A percentile compares a stretch with the other conserved stretches of the same genome.
Conservation (phyloP, 2,113 vertebrate species). For the Spermophilus dauricus region DNA sequence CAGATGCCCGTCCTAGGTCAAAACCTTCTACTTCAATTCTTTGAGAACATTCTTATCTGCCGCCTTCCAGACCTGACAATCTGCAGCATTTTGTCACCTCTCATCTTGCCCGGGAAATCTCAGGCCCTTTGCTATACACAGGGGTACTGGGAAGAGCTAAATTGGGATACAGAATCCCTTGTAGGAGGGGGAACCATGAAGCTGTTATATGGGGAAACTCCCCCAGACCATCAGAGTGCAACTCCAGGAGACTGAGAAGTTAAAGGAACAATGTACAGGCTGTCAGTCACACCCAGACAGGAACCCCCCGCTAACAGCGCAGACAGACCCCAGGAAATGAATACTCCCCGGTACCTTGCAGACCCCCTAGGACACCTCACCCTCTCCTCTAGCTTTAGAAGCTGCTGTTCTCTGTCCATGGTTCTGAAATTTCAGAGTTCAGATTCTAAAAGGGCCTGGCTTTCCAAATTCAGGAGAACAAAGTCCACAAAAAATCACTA, state of each 20-base stretch:
- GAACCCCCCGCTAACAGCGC: neutral
- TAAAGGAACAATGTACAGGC: neutral
- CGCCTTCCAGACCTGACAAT: neutral
- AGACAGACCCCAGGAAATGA: neutral
- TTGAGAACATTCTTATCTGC: neutral
- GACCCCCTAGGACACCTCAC: neutral
- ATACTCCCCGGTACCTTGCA: neutral
- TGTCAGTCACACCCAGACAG: neutral
- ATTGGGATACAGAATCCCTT: neutral
- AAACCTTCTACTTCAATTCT: neutral
- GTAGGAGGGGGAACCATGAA: neutral
- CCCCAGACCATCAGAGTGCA: neutral
- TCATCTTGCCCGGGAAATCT: neutral
- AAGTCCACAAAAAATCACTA: neutral
- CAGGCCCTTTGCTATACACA: neutral
- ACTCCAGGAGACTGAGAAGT: neutral
- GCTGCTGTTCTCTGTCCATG: neutral
- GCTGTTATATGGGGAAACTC: neutral
- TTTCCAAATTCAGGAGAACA: conserved; percentile 28
- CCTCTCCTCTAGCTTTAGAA: neutral
- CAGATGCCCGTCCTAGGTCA: neutral
- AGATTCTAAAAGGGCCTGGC: neutral
- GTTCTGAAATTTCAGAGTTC: neutral
- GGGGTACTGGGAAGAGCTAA: neutral
- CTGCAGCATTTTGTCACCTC: conserved; percentile 21